Base-by-base conservation (phyloP, 2,113 vertebrate genomes). In the Ceratotherium simum region DNA sequence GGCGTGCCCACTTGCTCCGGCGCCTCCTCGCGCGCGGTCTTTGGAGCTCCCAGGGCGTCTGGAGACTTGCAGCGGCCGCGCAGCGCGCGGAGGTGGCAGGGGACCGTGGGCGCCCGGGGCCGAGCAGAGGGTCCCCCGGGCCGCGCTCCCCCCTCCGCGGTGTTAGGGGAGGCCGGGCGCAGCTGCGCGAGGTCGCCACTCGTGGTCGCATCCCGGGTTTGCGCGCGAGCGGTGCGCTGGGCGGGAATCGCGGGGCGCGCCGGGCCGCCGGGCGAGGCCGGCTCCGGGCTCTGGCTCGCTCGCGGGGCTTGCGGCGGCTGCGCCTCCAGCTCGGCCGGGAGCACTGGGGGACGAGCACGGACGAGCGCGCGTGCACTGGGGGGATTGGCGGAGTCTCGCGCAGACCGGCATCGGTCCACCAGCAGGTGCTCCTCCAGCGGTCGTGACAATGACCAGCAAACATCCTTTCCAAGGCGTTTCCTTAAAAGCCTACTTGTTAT, bases 351-450 rank as follows among this genome's bases (percentile, higher is more conserved):
- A 67, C 5, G 56, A 51, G 72, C 81, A 11, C 67, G 14, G 56
- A 56, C 4, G 14, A 25, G 80, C 51, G 67, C 73, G 78, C 18
- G 18, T 62, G 67, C 90, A 16, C 56, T 27, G 56, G 58, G 69
- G 95, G 84, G 60, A 83, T 20, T 42, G 36, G 21, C 27, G n/a
- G 90, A 90, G 75, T 21, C 69, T 17, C 46, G 2, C 33, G 29
- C 2, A 20, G 60, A 67, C 70, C 72, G 29, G 5, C 90, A 17
- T 51, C 25, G 12, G 23, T 87, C 92, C 78, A 36, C 65, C 29
- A 17, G 97, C 95, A 94, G 98, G 88, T 94, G 90, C 60, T 85
- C 62, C 73, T 96, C 31, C 90, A 21, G 83, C 31, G 93, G 93
- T 69, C 17, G 14, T 85, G 91, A 95, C 78, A 13, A 0, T 94